Evolutionary conservation across 2,888 invertebrate genomes (phyloP).

Genomic region (Oscheius sp.): DNA sequence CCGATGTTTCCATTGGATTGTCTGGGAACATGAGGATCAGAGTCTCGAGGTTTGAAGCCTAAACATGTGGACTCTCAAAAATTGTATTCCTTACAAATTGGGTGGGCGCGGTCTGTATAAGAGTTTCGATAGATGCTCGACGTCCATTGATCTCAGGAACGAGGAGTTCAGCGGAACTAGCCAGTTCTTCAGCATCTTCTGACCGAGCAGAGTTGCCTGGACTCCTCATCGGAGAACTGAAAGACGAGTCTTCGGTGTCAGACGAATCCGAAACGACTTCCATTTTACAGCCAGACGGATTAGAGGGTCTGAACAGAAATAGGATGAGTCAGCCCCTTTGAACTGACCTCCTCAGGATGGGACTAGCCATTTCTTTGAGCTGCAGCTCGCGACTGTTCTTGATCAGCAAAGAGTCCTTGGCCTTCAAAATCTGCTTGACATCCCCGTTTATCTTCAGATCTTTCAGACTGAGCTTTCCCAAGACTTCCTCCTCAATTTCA

Average conservation of each 20-base stretch:
- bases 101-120: constrained; percentile 41
- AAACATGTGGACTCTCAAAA: not conserved
- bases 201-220: constrained; percentile 35
- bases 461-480: constrained; percentile 13
- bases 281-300: constrained; percentile 34
- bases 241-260: constrained; percentile 59
- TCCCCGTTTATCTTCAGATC: constrained; percentile 32
- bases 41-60: constrained; percentile 35
- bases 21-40: constrained; percentile 35
- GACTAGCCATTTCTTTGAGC: constrained; percentile 41
- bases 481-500: constrained; percentile 34
- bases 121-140: constrained; percentile 53
- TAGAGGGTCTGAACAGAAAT: constrained; percentile 19
- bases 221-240: constrained; percentile 48
- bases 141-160: constrained; percentile 37
- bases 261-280: constrained; percentile 52
- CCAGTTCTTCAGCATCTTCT: constrained; percentile 21
- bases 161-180: constrained; percentile 37
- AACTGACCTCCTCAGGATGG: constrained; percentile 36
- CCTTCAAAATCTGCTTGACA: constrained; percentile 32
- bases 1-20: constrained; percentile 32
- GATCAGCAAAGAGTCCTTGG: constrained; percentile 56
- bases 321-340: no score
- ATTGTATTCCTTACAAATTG: constrained; percentile 9
- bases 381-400: constrained; percentile 48